Percentiles rank a stretch among this genome's conserved stretches.
Conservation (phyloP, 2,888 invertebrate genomes). For the Thumatha senex region DNA sequence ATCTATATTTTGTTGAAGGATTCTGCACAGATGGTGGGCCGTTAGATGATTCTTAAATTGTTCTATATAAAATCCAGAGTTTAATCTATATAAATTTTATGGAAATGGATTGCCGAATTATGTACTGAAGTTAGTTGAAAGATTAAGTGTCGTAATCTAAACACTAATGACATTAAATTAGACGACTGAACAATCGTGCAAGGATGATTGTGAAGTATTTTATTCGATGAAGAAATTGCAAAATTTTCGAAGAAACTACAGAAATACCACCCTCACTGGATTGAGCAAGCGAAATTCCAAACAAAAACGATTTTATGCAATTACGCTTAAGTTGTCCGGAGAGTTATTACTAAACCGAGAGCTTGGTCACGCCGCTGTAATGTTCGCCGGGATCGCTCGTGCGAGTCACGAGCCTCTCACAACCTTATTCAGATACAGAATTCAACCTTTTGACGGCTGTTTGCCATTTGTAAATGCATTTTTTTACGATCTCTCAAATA, state of each 20-base stretch:
- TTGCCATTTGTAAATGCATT: constrained; percentile 51
- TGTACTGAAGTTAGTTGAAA: no score
- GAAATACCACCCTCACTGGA: constrained; percentile 60
- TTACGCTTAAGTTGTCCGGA: constrained; percentile 72
- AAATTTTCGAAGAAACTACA: constrained; percentile 61
- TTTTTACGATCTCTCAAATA: constrained; percentile 35
- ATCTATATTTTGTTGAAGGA: no score
- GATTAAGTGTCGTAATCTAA: not conserved
- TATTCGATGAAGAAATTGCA: constrained; percentile 47
- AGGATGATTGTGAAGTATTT: constrained; percentile 20
- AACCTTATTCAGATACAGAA: constrained; percentile 53
- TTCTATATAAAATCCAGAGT: no score
- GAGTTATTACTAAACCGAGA: constrained; percentile 74
- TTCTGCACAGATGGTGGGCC: no score
- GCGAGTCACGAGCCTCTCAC: constrained; percentile 67
- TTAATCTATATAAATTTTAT: no score
- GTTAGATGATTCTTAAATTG: no score
- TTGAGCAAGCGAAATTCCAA: constrained; percentile 73
- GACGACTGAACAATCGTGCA: constrained; percentile 17
- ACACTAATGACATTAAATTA: constrained; percentile 11
- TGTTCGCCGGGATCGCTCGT: constrained; percentile 45
- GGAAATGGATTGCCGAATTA: not conserved
- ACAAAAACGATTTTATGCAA: constrained; percentile 79
- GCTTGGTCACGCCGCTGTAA: constrained; percentile 61
- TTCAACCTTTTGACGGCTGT: constrained; percentile 45